These are phyloP conservation scores for Salminus brasiliensis DNA, from an alignment of 2,113 vertebrate species.

Conservation along the genomic window DNA sequence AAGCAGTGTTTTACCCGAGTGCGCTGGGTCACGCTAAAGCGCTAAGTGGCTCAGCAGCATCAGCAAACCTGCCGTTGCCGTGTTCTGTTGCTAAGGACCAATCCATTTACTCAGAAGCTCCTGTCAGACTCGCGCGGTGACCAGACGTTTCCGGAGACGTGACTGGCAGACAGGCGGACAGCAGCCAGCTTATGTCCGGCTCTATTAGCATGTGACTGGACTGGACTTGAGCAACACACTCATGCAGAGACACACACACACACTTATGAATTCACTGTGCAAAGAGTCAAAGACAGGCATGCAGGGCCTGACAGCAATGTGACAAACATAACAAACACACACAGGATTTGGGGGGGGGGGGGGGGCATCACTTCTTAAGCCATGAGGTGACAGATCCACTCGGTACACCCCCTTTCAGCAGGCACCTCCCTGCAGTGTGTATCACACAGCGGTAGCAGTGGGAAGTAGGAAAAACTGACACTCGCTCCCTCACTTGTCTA, in stretches of 20 bases:
- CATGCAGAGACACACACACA: too few relatives aligned
- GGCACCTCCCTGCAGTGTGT: not conserved
- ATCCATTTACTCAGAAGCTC: too few relatives aligned
- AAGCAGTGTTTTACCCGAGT: too few relatives aligned
- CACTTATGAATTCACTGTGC: not conserved
- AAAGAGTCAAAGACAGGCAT: slow-evolving; percentile 15
- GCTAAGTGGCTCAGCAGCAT: too few relatives aligned
- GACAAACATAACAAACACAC: not conserved
- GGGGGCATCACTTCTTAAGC: too few relatives aligned
- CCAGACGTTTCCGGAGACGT: too few relatives aligned
- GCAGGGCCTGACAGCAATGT: not conserved
- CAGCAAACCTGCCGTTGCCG: too few relatives aligned
- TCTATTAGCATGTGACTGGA: not conserved
- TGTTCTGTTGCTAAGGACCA: too few relatives aligned
- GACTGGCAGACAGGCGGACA: slow-evolving; percentile 9
- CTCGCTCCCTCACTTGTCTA: not conserved
- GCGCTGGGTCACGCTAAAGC: too few relatives aligned
- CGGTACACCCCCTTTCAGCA: not conserved
- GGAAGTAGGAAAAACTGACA: not conserved
- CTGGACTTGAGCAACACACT: not conserved
- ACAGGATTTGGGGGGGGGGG: too few relatives aligned
- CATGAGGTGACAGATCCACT: not conserved
- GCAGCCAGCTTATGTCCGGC: not conserved
- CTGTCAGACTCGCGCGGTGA: too few relatives aligned
- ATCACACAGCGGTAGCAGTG: not conserved